Percentiles rank a stretch among this genome's conserved stretches.
These are phyloP conservation scores for Stichopus chloronotus DNA, from an alignment of 35 echinoderm and acorn worm species.

Conservation along the genomic window DNA sequence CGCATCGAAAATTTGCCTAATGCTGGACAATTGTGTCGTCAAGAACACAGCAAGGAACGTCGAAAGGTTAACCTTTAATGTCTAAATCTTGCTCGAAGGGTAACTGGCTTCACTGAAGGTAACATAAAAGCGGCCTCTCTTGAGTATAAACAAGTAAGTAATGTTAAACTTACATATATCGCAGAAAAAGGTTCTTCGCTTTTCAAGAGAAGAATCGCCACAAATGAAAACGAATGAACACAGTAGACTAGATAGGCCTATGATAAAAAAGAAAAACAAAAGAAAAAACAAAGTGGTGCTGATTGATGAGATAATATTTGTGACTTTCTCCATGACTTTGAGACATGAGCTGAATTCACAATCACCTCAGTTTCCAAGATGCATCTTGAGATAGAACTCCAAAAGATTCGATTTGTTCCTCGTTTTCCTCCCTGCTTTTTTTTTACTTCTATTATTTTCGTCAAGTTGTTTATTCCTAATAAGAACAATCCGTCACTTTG, in stretches of 20 bases:
- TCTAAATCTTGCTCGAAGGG: neutral
- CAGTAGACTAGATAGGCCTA: neutral
- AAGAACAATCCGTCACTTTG: too few relatives aligned
- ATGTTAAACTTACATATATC: neutral
- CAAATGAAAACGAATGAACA: neutral
- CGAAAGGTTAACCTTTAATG: neutral
- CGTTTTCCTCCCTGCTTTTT: too few relatives aligned
- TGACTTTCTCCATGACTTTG: neutral
- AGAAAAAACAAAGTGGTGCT: neutral
- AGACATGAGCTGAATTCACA: neutral
- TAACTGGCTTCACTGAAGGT: neutral
- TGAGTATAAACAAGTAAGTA: neutral
- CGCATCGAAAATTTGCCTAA: slow-evolving; percentile 5
- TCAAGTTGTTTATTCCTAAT: too few relatives aligned
- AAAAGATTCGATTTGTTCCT: too few relatives aligned
- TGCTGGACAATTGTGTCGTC: neutral
- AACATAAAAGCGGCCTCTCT: slow-evolving; percentile 1
- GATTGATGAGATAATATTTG: neutral
- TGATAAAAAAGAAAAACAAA: too few relatives aligned
- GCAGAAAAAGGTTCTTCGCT: neutral
- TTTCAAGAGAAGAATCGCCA: neutral
- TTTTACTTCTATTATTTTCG: too few relatives aligned
- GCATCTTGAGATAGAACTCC: too few relatives aligned
- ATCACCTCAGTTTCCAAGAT: too few relatives aligned
- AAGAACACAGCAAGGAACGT: neutral